Evolutionary conservation across 2,888 invertebrate species (phyloP).

Genomic region (Microctonus hyperodae): DNA sequence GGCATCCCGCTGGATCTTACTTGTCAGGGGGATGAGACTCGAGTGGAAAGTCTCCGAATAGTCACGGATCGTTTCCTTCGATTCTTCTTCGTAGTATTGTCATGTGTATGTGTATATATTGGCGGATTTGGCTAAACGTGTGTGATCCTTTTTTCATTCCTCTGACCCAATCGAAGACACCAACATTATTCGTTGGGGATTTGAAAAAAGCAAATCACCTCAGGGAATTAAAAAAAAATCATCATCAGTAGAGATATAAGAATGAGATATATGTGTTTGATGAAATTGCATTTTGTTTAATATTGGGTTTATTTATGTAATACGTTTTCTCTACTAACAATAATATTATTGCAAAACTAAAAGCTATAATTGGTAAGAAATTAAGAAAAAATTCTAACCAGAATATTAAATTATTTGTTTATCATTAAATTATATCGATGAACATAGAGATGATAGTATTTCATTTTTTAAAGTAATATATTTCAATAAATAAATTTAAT

Average conservation of each 20-base stretch:
- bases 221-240: too few relatives aligned
- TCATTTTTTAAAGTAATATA: too few relatives aligned
- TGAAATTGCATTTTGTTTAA: not conserved
- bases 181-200: slow-evolving; percentile 8
- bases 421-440: too few relatives aligned
- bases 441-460: too few relatives aligned
- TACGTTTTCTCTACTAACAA: too few relatives aligned
- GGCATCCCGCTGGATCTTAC: slow-evolving; percentile 18
- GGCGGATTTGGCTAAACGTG: not conserved
- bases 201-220: too few relatives aligned
- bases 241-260: not conserved
- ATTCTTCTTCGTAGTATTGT: slow-evolving; percentile 6
- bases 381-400: too few relatives aligned
- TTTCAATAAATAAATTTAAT: too few relatives aligned
- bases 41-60: slow-evolving; percentile 24
- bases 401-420: too few relatives aligned
- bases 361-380: too few relatives aligned
- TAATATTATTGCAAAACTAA: too few relatives aligned
- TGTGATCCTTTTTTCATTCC: slow-evolving; percentile 12
- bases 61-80: slow-evolving; percentile 32
- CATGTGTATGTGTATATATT: not conserved
- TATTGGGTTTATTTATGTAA: too few relatives aligned
- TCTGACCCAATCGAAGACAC: slow-evolving; percentile 12
- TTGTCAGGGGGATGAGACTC: slow-evolving; percentile 18
- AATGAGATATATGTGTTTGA: not conserved